Base-by-base conservation (phyloP, 2,888 invertebrate species). In the Mongoloraphidia duomilia region DNA sequence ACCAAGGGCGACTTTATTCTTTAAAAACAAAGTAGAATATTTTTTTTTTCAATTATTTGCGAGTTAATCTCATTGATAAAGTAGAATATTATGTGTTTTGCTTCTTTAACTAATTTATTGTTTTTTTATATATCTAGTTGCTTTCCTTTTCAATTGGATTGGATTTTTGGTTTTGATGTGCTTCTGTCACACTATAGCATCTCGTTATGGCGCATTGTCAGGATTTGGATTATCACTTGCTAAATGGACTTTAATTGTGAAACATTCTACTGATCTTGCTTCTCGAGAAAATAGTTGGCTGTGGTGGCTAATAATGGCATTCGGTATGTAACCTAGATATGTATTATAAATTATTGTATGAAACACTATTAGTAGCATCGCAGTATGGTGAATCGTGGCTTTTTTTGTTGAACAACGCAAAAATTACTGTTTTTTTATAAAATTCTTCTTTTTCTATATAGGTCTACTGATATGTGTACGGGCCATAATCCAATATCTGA, bases 101-200 rank as follows among this genome's bases (percentile, higher is more conserved):
- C 11, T 10, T 48, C 37, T 1, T 46, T 50, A 37, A 39, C 37
- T 36, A 40, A 39, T 48, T 44, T 43, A 14, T 12, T 49, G 52
- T 53, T 51, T 53, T 55, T 54, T 72, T 73, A 42, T 71, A n/a
- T n/a, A n/a, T n/a, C n/a, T n/a, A 88, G 92, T 92, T 66, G 88
- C 93, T 58, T 93, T 94, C 72, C 79, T 93, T 44, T 93, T 94
- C 73, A 94, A 94, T 72, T 94, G 93, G 93, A 83, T 94, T 63
- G 94, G 94, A 11, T 92, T 94, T 67, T 71, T 94, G 57, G 75
- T 92, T 63, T 75, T 92, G 57, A 86, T 93, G 79, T 94, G 93
- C 63, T 89, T 93, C 73, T 91, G 91, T 63, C 91, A 92, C 67
- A 92, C 93, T 46, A 89, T 93, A 60, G 93, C 93, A 38, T 90